Evolutionary conservation across 2,113 vertebrate species (phyloP), one percentile per base, ranked within the genome.

Genomic region (Thalassarche chlororhynchos): DNA sequence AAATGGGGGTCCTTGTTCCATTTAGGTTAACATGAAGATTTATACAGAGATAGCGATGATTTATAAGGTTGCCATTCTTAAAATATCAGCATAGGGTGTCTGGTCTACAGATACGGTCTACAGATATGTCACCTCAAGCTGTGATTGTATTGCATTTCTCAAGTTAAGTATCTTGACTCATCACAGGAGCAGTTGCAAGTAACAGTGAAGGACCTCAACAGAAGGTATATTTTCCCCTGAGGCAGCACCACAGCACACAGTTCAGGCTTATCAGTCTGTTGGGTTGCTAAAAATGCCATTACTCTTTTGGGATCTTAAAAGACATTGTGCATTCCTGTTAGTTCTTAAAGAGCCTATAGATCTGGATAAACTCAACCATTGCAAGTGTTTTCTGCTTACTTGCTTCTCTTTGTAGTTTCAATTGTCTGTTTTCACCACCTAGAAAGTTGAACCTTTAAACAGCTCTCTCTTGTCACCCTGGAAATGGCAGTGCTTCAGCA

Each of bases 61-160:
- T 97, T 92, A 77, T 88, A 68, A 91, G 32, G 21, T 34, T 90
- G 58, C 46, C n/a, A n/a, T 95, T 93, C 54, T 95, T 86, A 70
- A 55, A 90, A 83, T 94, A 86, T 28, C 70, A 86, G 9, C 58
- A 29, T 5, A n/a, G 46, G 10, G 4, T 47, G 32, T 46, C 44
- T 46, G 44, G 17, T 46, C 44, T 46, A 46, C 44, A 46, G 18
- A 46, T 46, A 46, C 4, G 18, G 42, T 62, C 62, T 70, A 58
- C 29, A 80, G 46, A 42, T 64, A 71, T 4, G 32, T 84, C 54
- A 40, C 54, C 32, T 87, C 58, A 70, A 83, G 26, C 66, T 90
- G 66, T 32, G 42, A 44, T 77, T 70, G 10, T 29, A 16, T 70
- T 74, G n/a, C 29, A 54, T 77, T 54, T 88, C 78, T 90, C 32